Conservation (phyloP, 2,888 invertebrate species). For the Graphium colonna region DNA sequence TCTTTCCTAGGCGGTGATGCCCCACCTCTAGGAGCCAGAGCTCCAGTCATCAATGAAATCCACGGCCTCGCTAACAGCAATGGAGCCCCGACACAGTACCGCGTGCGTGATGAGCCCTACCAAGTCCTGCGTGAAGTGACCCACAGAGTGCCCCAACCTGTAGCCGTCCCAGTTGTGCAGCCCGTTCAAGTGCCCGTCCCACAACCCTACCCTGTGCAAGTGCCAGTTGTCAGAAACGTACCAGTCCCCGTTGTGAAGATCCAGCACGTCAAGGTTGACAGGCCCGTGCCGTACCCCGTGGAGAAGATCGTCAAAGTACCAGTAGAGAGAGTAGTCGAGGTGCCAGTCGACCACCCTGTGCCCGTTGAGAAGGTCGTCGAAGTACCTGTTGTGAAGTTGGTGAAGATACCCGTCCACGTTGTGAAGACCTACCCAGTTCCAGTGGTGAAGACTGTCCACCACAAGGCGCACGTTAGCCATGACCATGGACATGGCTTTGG, state of each 20-base stretch:
- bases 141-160: conserved; percentile 78
- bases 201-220: conserved; percentile 79
- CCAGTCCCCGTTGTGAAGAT: conserved; percentile 79
- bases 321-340: conserved; percentile 76
- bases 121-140: conserved; percentile 68
- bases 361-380: conserved; percentile 73
- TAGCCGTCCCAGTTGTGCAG: conserved; percentile 75
- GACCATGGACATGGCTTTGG: conserved; percentile 39
- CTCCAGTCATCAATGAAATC: conserved; percentile 65
- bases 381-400: conserved; percentile 75
- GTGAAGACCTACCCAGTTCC: conserved; percentile 69
- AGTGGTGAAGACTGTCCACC: conserved; percentile 68
- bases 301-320: conserved; percentile 81
- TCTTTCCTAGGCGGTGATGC: conserved; percentile 37
- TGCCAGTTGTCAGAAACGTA: conserved; percentile 75
- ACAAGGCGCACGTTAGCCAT: conserved; percentile 52
- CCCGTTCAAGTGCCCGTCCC: conserved; percentile 77
- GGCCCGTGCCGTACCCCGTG: conserved; percentile 80
- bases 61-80: conserved; percentile 63
- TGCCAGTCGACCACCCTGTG: conserved; percentile 78
- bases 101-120: conserved; percentile 62
- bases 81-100: conserved; percentile 65
- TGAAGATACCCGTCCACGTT: conserved; percentile 66
- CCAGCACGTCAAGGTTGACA: conserved; percentile 77
- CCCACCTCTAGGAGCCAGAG: conserved; percentile 52